Base-by-base conservation (phyloP, 2,797 vertebrate genomes). In the Hipposideros larvatus region DNA sequence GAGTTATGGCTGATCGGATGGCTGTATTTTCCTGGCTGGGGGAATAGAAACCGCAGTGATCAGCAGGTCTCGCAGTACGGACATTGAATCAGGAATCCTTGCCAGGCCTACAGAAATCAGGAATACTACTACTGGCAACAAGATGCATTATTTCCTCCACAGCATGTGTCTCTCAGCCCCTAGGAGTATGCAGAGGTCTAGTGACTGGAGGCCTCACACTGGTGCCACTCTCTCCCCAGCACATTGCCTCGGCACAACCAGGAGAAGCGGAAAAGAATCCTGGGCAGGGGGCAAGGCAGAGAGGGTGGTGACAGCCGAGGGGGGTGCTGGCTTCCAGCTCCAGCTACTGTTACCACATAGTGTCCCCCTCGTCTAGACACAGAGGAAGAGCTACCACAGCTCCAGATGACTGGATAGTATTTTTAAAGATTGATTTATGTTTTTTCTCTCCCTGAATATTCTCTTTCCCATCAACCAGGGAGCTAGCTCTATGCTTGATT, bases 61-160 rank as follows among this genome's bases (percentile, higher is more conserved):
- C 97, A 0, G 98, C 94, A 0, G 99, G 97, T 98, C 98, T 99
- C 97, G 98, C 98, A 53, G 96, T 97, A 61, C 99, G 99, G 91
- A 99, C 99, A 0, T 98, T 98, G 6, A 99, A 98, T 97, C 99
- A 99, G 21, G 99, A 99, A 51, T 99, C 98, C 97, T 99, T 98
- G 98, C 98, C 98, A 0, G 98, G 98, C 98, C 99, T 99, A 97
- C 98, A 99, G 98, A 99, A 99, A 97, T 99, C 99, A 91, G 98
- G 97, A 98, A 98, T 99, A 88, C 98, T 96, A 24, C 53, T 28
- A 98, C 97, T 98, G 94, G 99, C 98, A 98, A 99, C 99, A 96
- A 99, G 99, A 97, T 99, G 99, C 99, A 99, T 99, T 99, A 99
- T 99, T 98, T 98, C 99, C 98, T 99, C 78, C 53, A 41, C 10